Conservation (phyloP, 2,797 vertebrate species). For the Diplodus puntazzo region DNA sequence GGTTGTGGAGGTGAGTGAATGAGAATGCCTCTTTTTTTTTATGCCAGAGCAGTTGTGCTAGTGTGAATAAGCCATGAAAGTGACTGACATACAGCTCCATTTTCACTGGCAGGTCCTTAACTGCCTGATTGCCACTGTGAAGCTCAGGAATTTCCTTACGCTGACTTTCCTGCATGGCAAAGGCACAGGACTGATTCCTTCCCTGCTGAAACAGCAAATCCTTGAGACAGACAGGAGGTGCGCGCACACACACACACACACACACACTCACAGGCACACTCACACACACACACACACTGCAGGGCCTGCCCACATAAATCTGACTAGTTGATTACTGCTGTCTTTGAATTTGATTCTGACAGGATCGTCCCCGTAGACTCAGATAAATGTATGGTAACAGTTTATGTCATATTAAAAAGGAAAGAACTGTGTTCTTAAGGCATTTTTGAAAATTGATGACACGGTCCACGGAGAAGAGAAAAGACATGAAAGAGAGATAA, state of each 20-base stretch:
- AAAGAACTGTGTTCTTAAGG: constrained; percentile 25
- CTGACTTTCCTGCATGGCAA: constrained; percentile 77
- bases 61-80: constrained; percentile 82
- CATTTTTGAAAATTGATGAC: constrained; percentile 44
- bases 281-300: constrained; percentile 13
- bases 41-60: constrained; percentile 64
- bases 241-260: constrained; percentile 41
- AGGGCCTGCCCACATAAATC: constrained; percentile 47
- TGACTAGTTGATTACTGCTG: constrained; percentile 73
- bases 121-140: constrained; percentile 83
- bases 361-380: constrained; percentile 34
- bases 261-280: constrained; percentile 14
- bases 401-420: constrained; percentile 26
- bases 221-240: constrained; percentile 65
- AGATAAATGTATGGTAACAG: constrained; percentile 18
- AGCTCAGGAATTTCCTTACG: constrained; percentile 82
- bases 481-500: constrained; percentile 39
- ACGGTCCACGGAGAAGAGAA: constrained; percentile 4
- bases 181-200: constrained; percentile 79
- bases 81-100: constrained; percentile 83
- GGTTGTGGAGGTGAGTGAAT: constrained; percentile 64
- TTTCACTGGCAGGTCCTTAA: constrained; percentile 84
- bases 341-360: constrained; percentile 56
- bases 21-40: constrained; percentile 61
- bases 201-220: constrained; percentile 85